Evolutionary conservation across 1,140 invertebrate genomes (phyloP).

Genomic region (Diachasma alloeum): DNA sequence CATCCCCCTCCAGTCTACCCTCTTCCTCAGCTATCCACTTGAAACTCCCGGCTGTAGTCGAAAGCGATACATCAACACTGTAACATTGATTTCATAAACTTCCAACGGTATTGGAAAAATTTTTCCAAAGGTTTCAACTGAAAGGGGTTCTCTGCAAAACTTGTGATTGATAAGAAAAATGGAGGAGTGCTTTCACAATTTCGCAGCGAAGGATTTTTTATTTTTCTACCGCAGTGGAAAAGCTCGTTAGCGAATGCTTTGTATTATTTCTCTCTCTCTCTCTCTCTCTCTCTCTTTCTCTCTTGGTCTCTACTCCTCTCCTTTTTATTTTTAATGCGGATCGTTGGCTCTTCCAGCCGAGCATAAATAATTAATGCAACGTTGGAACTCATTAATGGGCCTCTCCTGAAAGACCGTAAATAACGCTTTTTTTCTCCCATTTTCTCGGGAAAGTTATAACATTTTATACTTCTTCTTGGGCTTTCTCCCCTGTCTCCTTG

Average conservation of each 20-base stretch:
- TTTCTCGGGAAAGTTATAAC: not conserved
- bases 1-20: not conserved
- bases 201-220: not conserved
- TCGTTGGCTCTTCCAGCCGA: constrained; percentile 12
- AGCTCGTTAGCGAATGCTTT: not conserved
- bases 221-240: not conserved
- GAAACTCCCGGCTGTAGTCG: not conserved
- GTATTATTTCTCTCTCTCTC: too few relatives aligned
- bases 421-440: constrained; percentile 1
- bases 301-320: not conserved
- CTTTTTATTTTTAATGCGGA: constrained; percentile 20
- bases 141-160: not conserved
- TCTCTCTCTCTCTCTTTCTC: too few relatives aligned
- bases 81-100: constrained; percentile 24
- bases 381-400: constrained; percentile 28
- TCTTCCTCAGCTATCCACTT: not conserved
- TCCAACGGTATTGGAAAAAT: not conserved
- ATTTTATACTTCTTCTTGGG: not conserved
- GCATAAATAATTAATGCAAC: constrained; percentile 31
- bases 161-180: not conserved
- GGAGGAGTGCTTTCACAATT: not conserved
- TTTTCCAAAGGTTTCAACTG: not conserved
- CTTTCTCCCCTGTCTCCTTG: not conserved
- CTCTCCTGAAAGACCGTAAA: constrained; percentile 15
- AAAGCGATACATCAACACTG: constrained; percentile 16